Evolutionary conservation across 2,888 invertebrate species (phyloP).

Genomic region (Ditula angustiorana): DNA sequence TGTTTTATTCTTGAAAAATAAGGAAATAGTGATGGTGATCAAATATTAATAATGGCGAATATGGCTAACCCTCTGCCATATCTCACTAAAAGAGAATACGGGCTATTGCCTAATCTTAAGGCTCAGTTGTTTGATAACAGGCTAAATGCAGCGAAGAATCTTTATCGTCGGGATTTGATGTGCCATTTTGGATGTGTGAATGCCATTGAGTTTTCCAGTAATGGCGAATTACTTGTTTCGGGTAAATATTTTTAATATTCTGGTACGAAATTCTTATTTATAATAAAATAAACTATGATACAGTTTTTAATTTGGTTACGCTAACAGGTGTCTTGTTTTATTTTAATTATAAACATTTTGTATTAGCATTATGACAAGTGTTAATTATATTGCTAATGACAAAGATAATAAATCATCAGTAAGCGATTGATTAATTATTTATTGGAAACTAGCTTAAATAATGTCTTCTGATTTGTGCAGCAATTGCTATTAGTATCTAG

Average conservation of each 20-base stretch:
- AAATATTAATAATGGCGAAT: conserved; percentile 78
- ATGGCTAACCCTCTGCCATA: conserved; percentile 86
- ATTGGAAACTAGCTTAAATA: too few relatives aligned
- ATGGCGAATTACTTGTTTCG: conserved; percentile 94
- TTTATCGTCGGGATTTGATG: conserved; percentile 93
- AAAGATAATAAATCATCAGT: too few relatives aligned
- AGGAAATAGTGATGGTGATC: conserved; percentile 81
- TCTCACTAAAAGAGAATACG: conserved; percentile 87
- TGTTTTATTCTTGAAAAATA: conserved; percentile 54
- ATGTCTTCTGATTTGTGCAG: too few relatives aligned
- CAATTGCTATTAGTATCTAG: too few relatives aligned
- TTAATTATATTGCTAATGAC: background rate
- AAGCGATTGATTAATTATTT: too few relatives aligned
- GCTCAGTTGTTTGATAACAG: conserved; percentile 87
- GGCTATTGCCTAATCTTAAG: conserved; percentile 84
- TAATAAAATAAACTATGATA: background rate
- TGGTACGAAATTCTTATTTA: background rate
- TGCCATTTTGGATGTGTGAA: conserved; percentile 98
- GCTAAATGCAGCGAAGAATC: conserved; percentile 88
- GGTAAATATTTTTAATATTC: conserved; percentile 84
- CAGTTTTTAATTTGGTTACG: background rate
- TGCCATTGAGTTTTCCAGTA: conserved; percentile 96
- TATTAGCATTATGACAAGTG: background rate
- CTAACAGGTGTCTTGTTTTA: background rate
- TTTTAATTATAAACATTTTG: too few relatives aligned